phyloP scores from a whole-genome alignment of 2,113 vertebrate species.

The Trachemys scripta region DNA sequence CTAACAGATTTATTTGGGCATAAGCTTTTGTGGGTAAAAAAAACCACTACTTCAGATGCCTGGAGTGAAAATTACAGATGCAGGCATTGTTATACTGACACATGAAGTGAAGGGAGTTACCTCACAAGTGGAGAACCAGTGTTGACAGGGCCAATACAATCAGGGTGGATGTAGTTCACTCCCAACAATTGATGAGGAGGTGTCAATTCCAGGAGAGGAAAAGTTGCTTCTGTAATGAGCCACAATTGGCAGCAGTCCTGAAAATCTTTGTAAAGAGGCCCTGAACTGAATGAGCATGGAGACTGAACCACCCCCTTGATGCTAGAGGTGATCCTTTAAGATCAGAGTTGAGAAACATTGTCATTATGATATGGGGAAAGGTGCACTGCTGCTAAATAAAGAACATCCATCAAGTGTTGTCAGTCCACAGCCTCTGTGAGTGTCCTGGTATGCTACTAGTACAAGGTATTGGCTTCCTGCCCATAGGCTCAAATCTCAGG shows the following conservation, averaged over 20 bases:
- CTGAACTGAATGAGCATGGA: neutral
- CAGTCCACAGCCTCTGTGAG: neutral
- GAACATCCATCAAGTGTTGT: neutral
- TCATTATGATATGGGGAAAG: neutral
- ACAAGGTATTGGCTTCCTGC: neutral
- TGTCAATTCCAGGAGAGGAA: no score
- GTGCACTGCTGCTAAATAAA: neutral
- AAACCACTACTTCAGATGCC: no score
- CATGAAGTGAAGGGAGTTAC: no score
- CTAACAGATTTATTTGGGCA: no score
- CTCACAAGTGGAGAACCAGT: no score
- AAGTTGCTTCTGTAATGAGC: no score
- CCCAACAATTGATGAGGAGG: no score
- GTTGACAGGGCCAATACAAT: no score
- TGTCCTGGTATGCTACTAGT: neutral
- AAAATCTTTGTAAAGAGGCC: neutral
- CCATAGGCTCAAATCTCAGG: neutral
- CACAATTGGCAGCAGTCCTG: neutral
- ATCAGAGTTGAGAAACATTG: neutral
- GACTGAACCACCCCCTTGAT: neutral
- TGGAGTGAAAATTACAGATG: no score
- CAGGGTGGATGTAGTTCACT: no score
- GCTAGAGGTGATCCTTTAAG: neutral
- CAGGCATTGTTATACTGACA: no score
- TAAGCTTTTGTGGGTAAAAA: no score